Evolutionary conservation across 1,140 invertebrate genomes (phyloP), one percentile per base, ranked within the genome.

Genomic region (Cyrtorhinus lividipennis): DNA sequence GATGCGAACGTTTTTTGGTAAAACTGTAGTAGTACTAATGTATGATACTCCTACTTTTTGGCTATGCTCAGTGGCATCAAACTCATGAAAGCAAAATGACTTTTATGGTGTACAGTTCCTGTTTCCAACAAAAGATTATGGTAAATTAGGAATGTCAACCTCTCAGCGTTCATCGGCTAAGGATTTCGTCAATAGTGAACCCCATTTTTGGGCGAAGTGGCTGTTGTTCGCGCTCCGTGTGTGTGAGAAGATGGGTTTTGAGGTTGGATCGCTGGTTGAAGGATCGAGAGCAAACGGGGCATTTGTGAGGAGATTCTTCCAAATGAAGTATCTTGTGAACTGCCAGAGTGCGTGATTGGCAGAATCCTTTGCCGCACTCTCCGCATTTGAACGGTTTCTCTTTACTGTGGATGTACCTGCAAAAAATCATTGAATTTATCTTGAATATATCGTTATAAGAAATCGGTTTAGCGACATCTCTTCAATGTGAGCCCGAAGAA

Each of bases 341-440:
- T 0, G 92, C 90, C 65, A 98, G 76, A 2, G 93, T 97, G 26
- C 93, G 77, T 2, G 89, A 92, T 71, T 97, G 94, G 71, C 94
- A 96, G 73, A 98, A 98, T 2, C 92, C 93, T 76, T 97, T 97
- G 1, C 92, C 91, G 72, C 95, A 98, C 68, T 95, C 90, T 1
- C 78, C 82, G 73, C 95, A 98, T 71, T 94, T 95, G 77, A 95
- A 98, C 0, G 95, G 94, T 72, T 97, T 97, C 73, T 96, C 91
- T 72, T 96, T 96, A 53, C 90, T 92, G 77, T 98, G 95, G 66
- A 96, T 97, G 76, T 95, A 96, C 71, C 88, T 87, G 75, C 93
- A 65, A 46, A 57, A 22, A 57, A 57, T 57, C 3, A 57, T 57
- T 57, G 30, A n/a, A n/a, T 48, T 57, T 57, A 57, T 5, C 3